Conservation (phyloP, 1,140 invertebrate genomes). For the Stratiolaelaps scimitus region DNA sequence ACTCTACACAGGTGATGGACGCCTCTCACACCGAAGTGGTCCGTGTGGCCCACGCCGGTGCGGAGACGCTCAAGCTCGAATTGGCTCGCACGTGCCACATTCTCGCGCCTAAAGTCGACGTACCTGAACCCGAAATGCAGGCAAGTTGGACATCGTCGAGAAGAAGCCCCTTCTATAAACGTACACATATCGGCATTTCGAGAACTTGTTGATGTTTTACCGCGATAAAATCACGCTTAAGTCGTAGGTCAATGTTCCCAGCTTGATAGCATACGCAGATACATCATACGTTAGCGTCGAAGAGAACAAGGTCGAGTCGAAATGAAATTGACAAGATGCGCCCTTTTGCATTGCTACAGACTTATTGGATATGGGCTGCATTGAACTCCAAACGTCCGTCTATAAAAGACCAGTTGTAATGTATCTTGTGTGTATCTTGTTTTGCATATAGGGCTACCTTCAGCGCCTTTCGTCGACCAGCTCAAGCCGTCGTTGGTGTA, state of each 20-base stretch:
- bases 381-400: conserved; percentile 22
- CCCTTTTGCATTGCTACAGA: no score
- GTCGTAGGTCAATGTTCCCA: no score
- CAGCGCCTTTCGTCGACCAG: conserved; percentile 29
- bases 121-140: conserved; percentile 36
- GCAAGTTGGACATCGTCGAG: no score
- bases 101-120: conserved; percentile 35
- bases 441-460: conserved; percentile 40
- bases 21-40: conserved; percentile 89
- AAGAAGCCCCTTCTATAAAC: conserved; percentile 55
- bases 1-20: conserved; percentile 57
- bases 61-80: conserved; percentile 67
- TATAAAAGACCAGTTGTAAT: neutral
- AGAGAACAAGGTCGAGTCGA: neutral
- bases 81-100: conserved; percentile 71
- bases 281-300: neutral
- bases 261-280: no score
- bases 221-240: neutral
- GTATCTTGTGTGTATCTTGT: no score
- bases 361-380: no score
- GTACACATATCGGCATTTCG: conserved; percentile 50
- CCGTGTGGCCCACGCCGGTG: conserved; percentile 70
- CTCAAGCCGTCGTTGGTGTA: conserved; percentile 52
- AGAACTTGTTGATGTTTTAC: neutral
- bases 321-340: neutral